phyloP scores from a whole-genome alignment of 2,113 vertebrate genomes.

The Seriola aureovittata region DNA sequence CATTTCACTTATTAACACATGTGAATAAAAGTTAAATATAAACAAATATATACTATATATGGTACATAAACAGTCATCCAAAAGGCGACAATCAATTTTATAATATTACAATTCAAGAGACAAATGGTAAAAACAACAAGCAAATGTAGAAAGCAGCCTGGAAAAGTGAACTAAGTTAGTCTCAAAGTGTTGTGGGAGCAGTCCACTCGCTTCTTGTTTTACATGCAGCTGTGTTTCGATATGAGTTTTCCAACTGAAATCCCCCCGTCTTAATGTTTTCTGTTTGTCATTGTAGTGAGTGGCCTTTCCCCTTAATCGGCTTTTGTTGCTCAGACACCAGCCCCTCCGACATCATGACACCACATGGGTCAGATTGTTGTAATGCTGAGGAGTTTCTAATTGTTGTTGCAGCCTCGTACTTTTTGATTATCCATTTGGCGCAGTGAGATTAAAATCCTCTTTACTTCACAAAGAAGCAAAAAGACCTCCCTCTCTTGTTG shows the following conservation, averaged over 20 bases:
- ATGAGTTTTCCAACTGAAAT: neutral
- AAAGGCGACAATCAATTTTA: no score
- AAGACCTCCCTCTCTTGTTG: constrained; percentile 15
- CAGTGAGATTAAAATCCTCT: constrained; percentile 31
- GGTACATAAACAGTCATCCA: no score
- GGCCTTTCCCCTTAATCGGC: neutral
- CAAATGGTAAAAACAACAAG: no score
- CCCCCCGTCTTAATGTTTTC: neutral
- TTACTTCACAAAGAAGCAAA: constrained; percentile 24
- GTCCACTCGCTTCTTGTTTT: no score
- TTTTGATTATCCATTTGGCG: constrained; percentile 9
- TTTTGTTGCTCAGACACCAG: neutral
- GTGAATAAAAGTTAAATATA: no score
- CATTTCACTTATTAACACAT: no score
- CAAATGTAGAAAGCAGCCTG: no score
- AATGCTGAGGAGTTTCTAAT: neutral
- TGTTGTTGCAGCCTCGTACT: neutral
- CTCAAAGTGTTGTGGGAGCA: neutral
- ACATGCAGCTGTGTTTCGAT: neutral
- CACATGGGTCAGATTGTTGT: neutral
- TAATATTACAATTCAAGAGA: no score
- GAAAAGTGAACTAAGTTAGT: no score
- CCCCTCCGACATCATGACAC: neutral
- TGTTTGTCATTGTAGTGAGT: neutral
- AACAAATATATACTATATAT: no score